phyloP scores from a whole-genome alignment of 2,888 invertebrate genomes.

The Linyphia triangularis region DNA sequence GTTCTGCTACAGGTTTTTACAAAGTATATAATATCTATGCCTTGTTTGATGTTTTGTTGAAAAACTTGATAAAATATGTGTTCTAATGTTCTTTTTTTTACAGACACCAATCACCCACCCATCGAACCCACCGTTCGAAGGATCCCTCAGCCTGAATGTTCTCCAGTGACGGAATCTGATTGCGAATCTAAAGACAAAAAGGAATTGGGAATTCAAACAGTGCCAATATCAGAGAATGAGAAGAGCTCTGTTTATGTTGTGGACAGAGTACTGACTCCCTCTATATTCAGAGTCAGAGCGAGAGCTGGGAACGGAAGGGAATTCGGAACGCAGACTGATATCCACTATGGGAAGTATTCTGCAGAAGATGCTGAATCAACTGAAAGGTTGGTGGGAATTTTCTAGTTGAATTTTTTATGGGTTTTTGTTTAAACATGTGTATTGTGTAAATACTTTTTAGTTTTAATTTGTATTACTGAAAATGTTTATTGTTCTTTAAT shows the following conservation, averaged over 20 bases:
- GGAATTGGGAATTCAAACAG: constrained; percentile 70
- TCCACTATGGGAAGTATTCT: constrained; percentile 60
- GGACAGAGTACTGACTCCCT: constrained; percentile 66
- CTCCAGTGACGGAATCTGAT: not conserved
- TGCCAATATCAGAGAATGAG: constrained; percentile 31
- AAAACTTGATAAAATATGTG: not conserved
- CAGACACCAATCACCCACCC: not conserved
- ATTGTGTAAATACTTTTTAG: too few relatives aligned
- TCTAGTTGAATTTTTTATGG: too few relatives aligned
- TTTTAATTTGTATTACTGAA: too few relatives aligned
- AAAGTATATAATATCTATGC: too few relatives aligned
- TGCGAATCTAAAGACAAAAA: constrained; percentile 22
- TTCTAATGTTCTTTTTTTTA: not conserved
- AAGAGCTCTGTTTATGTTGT: constrained; percentile 62
- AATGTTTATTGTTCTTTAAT: too few relatives aligned
- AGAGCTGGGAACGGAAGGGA: constrained; percentile 87
- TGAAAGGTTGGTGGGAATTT: constrained; percentile 43
- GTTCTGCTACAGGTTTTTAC: too few relatives aligned
- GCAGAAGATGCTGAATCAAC: constrained; percentile 70
- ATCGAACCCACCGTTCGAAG: not conserved
- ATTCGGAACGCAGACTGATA: constrained; percentile 84
- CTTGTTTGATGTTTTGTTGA: not conserved
- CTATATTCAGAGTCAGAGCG: constrained; percentile 85
- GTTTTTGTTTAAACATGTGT: too few relatives aligned
- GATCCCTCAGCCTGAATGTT: not conserved